Percentiles rank a stretch among this genome's conserved stretches.
Conservation (phyloP, 2,113 vertebrate species). For the Sinocyclocheilus rhinocerous region DNA sequence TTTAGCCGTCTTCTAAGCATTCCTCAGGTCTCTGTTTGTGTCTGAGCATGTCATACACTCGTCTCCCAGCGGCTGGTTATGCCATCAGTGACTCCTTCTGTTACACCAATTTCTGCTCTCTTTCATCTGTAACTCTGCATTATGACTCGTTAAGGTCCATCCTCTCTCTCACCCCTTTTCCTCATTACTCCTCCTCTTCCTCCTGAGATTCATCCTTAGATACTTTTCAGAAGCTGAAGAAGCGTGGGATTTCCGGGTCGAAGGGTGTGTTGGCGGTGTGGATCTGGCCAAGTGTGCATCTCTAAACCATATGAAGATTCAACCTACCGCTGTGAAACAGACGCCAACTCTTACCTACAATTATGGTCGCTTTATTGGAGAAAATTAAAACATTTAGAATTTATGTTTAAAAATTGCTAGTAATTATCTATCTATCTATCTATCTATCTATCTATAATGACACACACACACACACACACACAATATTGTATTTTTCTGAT, state of each 20-base stretch:
- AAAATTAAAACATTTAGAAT: too few relatives aligned
- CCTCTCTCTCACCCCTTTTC: neutral
- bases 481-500: too few relatives aligned
- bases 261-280: conserved; percentile 53
- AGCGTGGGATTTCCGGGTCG: conserved; percentile 50
- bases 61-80: neutral
- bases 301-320: conserved; percentile 53
- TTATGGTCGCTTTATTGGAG: neutral
- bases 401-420: too few relatives aligned
- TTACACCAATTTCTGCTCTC: neutral
- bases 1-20: neutral
- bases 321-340: neutral
- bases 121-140: neutral
- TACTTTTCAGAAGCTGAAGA: conserved; percentile 48
- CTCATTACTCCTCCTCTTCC: conserved; percentile 6
- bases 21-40: neutral
- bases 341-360: neutral
- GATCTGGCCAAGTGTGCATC: conserved; percentile 47
- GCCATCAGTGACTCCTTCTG: neutral
- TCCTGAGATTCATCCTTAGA: neutral
- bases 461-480: too few relatives aligned
- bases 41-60: neutral
- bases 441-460: too few relatives aligned
- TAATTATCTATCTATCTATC: too few relatives aligned
- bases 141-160: neutral